These are phyloP conservation scores for Allobates femoralis DNA, from an alignment of 2,797 vertebrate species.

Conservation along the genomic window DNA sequence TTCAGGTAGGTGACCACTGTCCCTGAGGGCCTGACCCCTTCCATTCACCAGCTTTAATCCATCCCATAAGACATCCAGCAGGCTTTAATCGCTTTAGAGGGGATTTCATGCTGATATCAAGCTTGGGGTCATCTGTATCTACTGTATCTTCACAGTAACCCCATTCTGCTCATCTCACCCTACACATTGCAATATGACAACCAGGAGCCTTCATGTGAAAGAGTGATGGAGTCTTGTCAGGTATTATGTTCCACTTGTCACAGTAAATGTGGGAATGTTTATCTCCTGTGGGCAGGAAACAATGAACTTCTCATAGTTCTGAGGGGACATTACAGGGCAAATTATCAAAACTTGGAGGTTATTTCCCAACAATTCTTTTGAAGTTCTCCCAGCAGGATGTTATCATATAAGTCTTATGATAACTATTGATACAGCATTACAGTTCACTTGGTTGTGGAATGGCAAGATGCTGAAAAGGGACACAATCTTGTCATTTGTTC, in stretches of 20 bases:
- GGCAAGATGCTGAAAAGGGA: neutral
- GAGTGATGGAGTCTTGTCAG: neutral
- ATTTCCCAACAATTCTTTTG: neutral
- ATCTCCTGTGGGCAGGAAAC: neutral
- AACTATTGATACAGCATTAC: neutral
- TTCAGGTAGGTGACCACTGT: conserved; percentile 77
- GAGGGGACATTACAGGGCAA: neutral
- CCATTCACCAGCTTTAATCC: conserved; percentile 23
- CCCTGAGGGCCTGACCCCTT: neutral
- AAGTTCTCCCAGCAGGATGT: neutral
- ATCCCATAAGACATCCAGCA: conserved; percentile 1
- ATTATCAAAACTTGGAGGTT: neutral
- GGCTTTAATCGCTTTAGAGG: conserved; percentile 53
- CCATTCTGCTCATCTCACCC: no score
- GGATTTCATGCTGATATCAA: conserved; percentile 38
- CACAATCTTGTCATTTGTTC: neutral
- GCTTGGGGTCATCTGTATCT: conserved; percentile 15
- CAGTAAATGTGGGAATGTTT: neutral
- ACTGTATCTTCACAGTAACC: neutral
- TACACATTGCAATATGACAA: neutral
- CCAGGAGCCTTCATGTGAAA: neutral
- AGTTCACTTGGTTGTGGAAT: neutral
- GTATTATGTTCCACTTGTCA: neutral
- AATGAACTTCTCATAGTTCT: neutral
- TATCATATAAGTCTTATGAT: neutral